These are phyloP conservation scores for Pollachius pollachius DNA, from an alignment of 2,113 vertebrate genomes.

Conservation along the genomic window DNA sequence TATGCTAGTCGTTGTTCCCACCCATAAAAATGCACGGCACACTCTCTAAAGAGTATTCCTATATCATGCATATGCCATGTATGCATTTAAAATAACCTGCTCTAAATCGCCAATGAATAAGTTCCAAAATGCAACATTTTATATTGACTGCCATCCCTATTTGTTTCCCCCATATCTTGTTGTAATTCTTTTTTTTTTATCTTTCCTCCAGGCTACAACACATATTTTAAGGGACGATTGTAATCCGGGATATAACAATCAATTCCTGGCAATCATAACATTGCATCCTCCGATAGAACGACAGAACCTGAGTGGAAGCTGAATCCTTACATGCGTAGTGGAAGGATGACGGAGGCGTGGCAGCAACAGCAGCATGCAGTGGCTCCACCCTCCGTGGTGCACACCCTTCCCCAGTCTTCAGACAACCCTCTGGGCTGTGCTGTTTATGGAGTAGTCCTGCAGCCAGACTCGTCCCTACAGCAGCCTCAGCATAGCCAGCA, in stretches of 20 bases:
- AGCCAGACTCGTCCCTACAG: constrained; percentile 80
- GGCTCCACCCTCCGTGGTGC: constrained; percentile 82
- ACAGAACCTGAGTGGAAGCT: constrained; percentile 27
- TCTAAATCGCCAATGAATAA: too few relatives aligned
- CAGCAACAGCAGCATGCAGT: constrained; percentile 81
- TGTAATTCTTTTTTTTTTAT: background rate
- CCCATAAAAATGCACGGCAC: too few relatives aligned
- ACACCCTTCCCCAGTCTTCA: constrained; percentile 80
- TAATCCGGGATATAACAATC: constrained; percentile 2
- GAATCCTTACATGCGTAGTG: constrained; percentile 55
- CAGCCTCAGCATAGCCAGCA: constrained; percentile 79
- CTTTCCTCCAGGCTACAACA: constrained; percentile 22
- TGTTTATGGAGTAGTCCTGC: constrained; percentile 91
- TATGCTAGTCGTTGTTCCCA: too few relatives aligned
- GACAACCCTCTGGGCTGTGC: constrained; percentile 90
- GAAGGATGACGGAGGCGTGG: constrained; percentile 79
- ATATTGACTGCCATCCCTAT: too few relatives aligned
- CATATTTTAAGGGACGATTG: constrained; percentile 20
- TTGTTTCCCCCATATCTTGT: too few relatives aligned
- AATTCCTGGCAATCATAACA: background rate
- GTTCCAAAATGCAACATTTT: too few relatives aligned
- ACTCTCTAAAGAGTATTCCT: too few relatives aligned
- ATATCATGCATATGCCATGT: background rate
- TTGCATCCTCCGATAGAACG: constrained; percentile 12
- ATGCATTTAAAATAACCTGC: background rate